Conservation (phyloP, 1,140 invertebrate genomes). For the Zaprionus lachaisei region DNA sequence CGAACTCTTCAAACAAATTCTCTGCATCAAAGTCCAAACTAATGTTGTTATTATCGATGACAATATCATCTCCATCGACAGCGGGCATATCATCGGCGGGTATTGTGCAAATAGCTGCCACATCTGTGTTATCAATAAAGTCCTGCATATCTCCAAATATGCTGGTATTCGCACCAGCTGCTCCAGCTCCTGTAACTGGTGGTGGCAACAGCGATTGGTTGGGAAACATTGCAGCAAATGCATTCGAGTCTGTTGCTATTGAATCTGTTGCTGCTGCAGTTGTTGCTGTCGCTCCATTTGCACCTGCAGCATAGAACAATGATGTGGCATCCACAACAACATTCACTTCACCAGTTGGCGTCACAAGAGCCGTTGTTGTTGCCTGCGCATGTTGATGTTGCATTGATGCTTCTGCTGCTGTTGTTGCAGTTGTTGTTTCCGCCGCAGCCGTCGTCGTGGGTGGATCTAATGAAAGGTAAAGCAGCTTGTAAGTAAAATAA, state of each 20-base stretch:
- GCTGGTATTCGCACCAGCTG: conserved; percentile 18
- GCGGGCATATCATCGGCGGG: conserved; percentile 72
- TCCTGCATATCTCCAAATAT: conserved; percentile 76
- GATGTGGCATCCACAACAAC: conserved; percentile 62
- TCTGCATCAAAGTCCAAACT: conserved; percentile 77
- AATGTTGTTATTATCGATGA: conserved; percentile 77
- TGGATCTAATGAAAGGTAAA: conserved; percentile 46
- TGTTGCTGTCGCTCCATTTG: conserved; percentile 1
- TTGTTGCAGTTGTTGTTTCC: neutral
- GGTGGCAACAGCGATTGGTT: conserved; percentile 26
- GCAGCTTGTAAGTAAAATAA: conserved; percentile 17
- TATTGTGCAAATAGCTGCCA: conserved; percentile 72
- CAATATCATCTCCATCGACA: conserved; percentile 72
- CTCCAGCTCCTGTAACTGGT: conserved; percentile 6
- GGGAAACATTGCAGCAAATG: conserved; percentile 52
- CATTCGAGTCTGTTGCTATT: conserved; percentile 10
- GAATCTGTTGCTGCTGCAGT: neutral
- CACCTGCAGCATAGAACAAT: conserved; percentile 53
- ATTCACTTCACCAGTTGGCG: conserved; percentile 50
- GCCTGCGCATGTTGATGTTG: conserved; percentile 7
- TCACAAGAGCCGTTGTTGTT: conserved; percentile 32
- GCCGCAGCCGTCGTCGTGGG: neutral
- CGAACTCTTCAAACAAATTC: conserved; percentile 76
- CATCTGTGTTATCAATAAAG: conserved; percentile 71
- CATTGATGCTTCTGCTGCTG: conserved; percentile 7